Evolutionary conservation across 2,888 invertebrate genomes (phyloP).

Genomic region (Timandra comae): DNA sequence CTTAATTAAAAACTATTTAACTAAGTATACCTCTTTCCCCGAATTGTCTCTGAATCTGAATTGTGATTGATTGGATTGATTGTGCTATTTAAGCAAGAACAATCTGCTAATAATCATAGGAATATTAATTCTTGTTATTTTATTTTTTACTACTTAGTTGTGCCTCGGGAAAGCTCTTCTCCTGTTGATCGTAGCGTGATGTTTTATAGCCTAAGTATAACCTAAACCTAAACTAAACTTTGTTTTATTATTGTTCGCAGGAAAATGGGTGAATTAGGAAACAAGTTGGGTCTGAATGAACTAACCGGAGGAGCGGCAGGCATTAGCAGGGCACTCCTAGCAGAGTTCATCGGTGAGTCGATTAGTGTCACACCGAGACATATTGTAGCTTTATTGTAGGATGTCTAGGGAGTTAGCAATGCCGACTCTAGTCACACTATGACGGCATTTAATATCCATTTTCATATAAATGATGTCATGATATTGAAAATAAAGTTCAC

Average conservation of each 20-base stretch:
- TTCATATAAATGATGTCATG: background rate
- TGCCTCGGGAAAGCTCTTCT: too few relatives aligned
- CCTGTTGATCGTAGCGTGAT: too few relatives aligned
- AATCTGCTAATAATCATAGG: too few relatives aligned
- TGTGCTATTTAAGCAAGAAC: too few relatives aligned
- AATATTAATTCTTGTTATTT: too few relatives aligned
- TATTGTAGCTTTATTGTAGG: conserved; percentile 3
- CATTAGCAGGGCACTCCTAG: conserved; percentile 88
- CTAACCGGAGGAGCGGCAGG: conserved; percentile 81
- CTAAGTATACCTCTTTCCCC: too few relatives aligned
- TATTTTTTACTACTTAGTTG: too few relatives aligned
- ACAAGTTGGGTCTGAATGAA: conserved; percentile 83
- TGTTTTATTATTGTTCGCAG: conserved; percentile 31
- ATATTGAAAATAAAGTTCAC: background rate
- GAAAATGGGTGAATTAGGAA: conserved; percentile 78
- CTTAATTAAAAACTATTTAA: too few relatives aligned
- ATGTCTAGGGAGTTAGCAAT: conserved; percentile 1
- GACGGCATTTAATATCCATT: background rate
- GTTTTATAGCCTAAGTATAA: too few relatives aligned
- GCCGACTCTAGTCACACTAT: background rate
- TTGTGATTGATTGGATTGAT: too few relatives aligned
- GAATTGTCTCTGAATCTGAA: too few relatives aligned
- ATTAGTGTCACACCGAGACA: conserved; percentile 5
- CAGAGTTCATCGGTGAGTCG: conserved; percentile 86
- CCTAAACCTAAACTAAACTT: too few relatives aligned